Base-by-base conservation (phyloP, 2,113 vertebrate species). In the Paraplagusia blochii region DNA sequence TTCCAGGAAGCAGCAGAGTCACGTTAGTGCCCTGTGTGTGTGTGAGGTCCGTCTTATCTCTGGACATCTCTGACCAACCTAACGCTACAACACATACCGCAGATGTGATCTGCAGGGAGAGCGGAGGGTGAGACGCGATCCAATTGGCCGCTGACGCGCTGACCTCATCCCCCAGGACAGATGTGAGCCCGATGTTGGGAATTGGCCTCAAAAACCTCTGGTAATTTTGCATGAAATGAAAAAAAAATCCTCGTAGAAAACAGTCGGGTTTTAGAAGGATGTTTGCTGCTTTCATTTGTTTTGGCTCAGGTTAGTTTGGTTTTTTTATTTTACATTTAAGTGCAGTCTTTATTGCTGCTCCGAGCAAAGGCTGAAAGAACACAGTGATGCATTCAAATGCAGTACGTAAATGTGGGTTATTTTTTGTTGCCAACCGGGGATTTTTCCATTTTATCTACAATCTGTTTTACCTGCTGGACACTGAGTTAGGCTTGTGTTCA, bases 1-100 rank as follows among this genome's bases (percentile, higher is more conserved):
- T 52, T 63, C 57, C 18, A 15, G 18, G 35, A 52, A 6, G 53
- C 46, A 10, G 35, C 62, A 51, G 36, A 35, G 49, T 39, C 15
- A 70, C 14, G 48, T 53, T 42, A 44, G 16, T 33, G 40, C 19
- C 46, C 9, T 33, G 5, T 36, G 46, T 36, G 15, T 38, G 54
- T 46, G 17, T 5, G 8, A 35, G 16, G 14, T 13, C 43, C 1
- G 42, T 29, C n/a, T 51, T 33, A 15, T 53, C 40, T 61, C 19
- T n/a, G 22, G 49, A 18, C 33, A 47, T 38, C 22, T n/a, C n/a
- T n/a, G n/a, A n/a, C n/a, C n/a, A n/a, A n/a, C n/a, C n/a, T n/a
- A n/a, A n/a, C n/a, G n/a, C 22, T 29, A 4, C 22, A 29, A 29
- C 22, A 29, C 22, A 6, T 4, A 29, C 22, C 22, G 6, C 22